Evolutionary conservation across 1,140 invertebrate species (phyloP).

Genomic region (Heliothis subflexa): DNA sequence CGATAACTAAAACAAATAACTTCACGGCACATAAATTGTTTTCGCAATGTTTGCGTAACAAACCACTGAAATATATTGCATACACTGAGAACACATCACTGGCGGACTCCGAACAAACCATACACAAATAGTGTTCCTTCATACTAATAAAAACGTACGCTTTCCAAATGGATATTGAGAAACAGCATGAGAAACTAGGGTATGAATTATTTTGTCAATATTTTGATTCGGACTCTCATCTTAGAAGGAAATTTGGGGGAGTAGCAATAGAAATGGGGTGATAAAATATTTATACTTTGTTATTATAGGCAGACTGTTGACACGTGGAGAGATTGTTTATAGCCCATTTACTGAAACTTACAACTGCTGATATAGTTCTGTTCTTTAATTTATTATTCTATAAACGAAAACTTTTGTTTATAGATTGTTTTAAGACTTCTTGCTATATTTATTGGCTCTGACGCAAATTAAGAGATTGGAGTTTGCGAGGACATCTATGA

Average conservation of each 20-base stretch:
- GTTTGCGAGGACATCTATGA: not conserved
- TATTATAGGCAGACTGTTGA: too few relatives aligned
- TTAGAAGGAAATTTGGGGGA: too few relatives aligned
- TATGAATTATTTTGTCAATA: slow-evolving; percentile 10
- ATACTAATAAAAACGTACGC: not conserved
- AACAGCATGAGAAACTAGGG: not conserved
- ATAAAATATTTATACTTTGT: too few relatives aligned
- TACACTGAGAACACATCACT: slow-evolving; percentile 15
- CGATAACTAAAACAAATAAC: slow-evolving; percentile 41
- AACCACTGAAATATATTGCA: slow-evolving; percentile 16
- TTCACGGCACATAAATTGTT: slow-evolving; percentile 38
- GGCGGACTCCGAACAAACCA: slow-evolving; percentile 1
- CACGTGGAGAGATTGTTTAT: too few relatives aligned
- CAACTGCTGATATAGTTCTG: too few relatives aligned
- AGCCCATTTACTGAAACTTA: too few relatives aligned
- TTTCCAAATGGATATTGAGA: not conserved
- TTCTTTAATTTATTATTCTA: too few relatives aligned
- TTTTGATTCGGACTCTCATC: not conserved
- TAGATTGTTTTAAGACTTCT: not conserved
- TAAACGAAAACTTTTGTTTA: not conserved
- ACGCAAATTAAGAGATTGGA: not conserved
- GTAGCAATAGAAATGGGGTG: too few relatives aligned
- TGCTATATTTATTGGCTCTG: not conserved
- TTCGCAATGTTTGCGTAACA: slow-evolving; percentile 35
- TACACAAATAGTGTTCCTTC: slow-evolving; percentile 2